Conservation (phyloP, 2,797 vertebrate genomes). For the Spheniscus humboldti region DNA sequence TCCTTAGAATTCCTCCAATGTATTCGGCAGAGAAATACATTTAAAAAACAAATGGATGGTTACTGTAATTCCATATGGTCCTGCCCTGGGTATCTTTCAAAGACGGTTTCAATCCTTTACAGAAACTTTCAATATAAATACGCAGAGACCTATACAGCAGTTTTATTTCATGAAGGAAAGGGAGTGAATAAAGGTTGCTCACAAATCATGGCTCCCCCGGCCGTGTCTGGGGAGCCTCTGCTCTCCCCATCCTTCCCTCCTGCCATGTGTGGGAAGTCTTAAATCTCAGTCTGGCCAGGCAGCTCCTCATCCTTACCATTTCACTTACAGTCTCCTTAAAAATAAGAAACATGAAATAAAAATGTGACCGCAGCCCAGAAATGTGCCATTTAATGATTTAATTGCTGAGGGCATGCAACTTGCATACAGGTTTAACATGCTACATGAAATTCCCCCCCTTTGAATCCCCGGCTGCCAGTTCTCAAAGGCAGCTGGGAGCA, state of each 20-base stretch:
- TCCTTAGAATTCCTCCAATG: not conserved
- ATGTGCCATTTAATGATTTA: not conserved
- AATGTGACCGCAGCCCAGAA: not conserved
- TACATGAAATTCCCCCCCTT: not conserved
- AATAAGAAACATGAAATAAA: not conserved
- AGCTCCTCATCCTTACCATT: not conserved
- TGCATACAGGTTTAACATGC: not conserved
- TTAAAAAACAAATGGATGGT: not conserved
- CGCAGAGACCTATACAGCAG: not conserved
- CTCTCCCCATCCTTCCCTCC: not conserved
- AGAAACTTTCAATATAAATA: not conserved
- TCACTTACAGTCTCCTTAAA: not conserved
- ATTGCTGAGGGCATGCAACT: not conserved
- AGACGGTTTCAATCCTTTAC: not conserved
- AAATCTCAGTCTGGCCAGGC: not conserved
- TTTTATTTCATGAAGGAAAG: not conserved
- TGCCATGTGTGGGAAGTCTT: not conserved
- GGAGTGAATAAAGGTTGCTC: not conserved
- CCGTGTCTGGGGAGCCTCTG: not conserved
- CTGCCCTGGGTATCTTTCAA: not conserved
- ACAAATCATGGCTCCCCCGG: not conserved
- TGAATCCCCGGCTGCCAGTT: not conserved
- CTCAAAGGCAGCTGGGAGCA: not conserved
- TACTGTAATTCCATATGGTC: constrained; percentile 16
- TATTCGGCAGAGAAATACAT: not conserved